These are phyloP conservation scores for Centropyge bicolor DNA, from an alignment of 2,797 vertebrate genomes.

Conservation along the genomic window DNA sequence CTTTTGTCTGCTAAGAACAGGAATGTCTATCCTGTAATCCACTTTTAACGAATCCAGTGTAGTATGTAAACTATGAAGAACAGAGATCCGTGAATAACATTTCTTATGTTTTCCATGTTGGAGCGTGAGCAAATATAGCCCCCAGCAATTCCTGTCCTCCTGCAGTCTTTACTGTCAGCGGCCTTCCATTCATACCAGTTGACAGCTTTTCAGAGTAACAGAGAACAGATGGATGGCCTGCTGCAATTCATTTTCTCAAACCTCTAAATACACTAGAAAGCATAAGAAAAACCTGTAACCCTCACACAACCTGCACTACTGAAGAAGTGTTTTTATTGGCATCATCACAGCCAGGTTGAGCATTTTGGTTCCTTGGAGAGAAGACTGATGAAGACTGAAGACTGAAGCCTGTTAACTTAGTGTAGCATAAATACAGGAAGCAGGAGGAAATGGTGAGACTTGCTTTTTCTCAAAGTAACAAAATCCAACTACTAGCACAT, in stretches of 20 bases:
- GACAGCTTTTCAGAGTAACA: slow-evolving; percentile 45
- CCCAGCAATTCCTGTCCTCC: slow-evolving; percentile 51
- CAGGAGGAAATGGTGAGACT: too few relatives aligned
- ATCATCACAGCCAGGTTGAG: neutral
- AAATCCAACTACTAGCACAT: too few relatives aligned
- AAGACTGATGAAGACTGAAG: too few relatives aligned
- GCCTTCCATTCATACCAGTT: slow-evolving; percentile 29
- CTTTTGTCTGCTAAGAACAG: neutral
- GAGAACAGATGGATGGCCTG: slow-evolving; percentile 62
- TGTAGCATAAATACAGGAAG: too few relatives aligned
- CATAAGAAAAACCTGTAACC: neutral
- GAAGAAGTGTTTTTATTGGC: neutral
- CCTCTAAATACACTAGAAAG: slow-evolving; percentile 10
- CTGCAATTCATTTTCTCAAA: slow-evolving; percentile 9
- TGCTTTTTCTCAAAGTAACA: too few relatives aligned
- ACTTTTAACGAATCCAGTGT: neutral
- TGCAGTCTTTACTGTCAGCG: slow-evolving; percentile 44
- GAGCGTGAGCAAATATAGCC: slow-evolving; percentile 39
- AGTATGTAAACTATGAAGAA: neutral
- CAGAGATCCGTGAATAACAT: neutral
- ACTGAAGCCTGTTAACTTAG: too few relatives aligned
- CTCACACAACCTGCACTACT: neutral
- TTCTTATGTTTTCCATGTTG: slow-evolving; percentile 31
- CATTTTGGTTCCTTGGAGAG: neutral
- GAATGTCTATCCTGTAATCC: slow-evolving; percentile 8